phyloP scores from a whole-genome alignment of 1,140 invertebrate species.

The Argopecten irradians region DNA sequence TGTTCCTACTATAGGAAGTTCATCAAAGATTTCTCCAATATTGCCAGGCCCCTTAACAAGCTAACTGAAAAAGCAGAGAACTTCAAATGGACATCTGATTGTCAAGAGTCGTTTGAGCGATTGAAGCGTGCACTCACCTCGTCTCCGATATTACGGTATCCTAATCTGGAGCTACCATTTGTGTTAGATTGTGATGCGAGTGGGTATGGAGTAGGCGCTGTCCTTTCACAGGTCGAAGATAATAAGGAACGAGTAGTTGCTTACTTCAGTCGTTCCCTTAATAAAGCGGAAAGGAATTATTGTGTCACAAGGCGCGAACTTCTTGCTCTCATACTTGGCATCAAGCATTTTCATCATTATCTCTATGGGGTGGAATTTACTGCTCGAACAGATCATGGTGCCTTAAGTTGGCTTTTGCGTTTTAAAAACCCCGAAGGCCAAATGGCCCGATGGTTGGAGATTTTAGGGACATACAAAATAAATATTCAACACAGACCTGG shows the following conservation, averaged over 20 bases:
- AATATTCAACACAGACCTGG: slow-evolving; percentile 21
- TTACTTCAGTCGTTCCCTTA: slow-evolving; percentile 26
- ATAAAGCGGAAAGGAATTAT: slow-evolving; percentile 33
- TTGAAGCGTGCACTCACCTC: slow-evolving; percentile 57
- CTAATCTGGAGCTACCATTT: slow-evolving; percentile 66
- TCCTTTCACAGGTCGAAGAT: slow-evolving; percentile 69
- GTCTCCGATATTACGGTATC: slow-evolving; percentile 57
- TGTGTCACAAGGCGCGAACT: slow-evolving; percentile 34
- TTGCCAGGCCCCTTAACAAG: slow-evolving; percentile 38
- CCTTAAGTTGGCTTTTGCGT: not conserved
- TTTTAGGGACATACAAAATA: not conserved
- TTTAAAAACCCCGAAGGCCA: slow-evolving; percentile 34
- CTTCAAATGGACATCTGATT: slow-evolving; percentile 32
- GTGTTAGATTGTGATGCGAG: slow-evolving; percentile 73
- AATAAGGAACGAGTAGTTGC: slow-evolving; percentile 38
- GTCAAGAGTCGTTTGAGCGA: not conserved
- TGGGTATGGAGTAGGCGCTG: slow-evolving; percentile 71
- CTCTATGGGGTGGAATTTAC: slow-evolving; percentile 6
- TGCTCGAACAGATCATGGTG: slow-evolving; percentile 26
- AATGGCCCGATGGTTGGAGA: not conserved
- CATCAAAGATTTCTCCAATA: slow-evolving; percentile 48
- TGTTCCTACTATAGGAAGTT: slow-evolving; percentile 63
- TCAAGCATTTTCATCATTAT: slow-evolving; percentile 26
- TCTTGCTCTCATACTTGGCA: not conserved
- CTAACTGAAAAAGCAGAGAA: slow-evolving; percentile 25